phyloP scores from a whole-genome alignment of 2,797 vertebrate genomes.

The Toxotes lorentzi region DNA sequence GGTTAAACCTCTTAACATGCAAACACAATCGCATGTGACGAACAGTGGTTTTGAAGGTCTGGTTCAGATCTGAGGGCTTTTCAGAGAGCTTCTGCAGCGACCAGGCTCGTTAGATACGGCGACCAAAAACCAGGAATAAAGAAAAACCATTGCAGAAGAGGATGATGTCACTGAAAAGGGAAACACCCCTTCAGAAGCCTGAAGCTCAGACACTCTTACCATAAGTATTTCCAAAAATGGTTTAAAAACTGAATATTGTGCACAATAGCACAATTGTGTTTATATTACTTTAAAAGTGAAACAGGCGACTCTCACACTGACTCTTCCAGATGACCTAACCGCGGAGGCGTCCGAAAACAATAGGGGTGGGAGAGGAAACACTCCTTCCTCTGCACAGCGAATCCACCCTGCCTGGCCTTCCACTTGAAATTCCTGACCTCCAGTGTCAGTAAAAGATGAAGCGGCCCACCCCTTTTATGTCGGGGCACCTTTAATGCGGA shows the following conservation, averaged over 20 bases:
- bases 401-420: slow-evolving; percentile 56
- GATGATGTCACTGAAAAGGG: too few relatives aligned
- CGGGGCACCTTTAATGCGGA: slow-evolving; percentile 46
- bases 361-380: slow-evolving; percentile 70
- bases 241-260: not conserved
- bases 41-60: slow-evolving; percentile 31
- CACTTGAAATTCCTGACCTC: slow-evolving; percentile 67
- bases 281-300: not conserved
- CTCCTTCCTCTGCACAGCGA: slow-evolving; percentile 70
- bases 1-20: slow-evolving; percentile 36
- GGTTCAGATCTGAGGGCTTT: slow-evolving; percentile 14
- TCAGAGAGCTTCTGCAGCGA: not conserved
- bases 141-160: too few relatives aligned
- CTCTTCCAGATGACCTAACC: slow-evolving; percentile 72
- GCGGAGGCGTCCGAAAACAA: slow-evolving; percentile 69
- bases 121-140: too few relatives aligned
- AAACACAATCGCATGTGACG: slow-evolving; percentile 38
- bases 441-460: slow-evolving; percentile 52
- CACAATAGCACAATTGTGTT: not conserved
- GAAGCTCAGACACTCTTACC: not conserved
- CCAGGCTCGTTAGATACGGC: not conserved
- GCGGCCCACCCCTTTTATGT: slow-evolving; percentile 47
- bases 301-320: slow-evolving; percentile 10
- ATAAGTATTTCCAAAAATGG: not conserved
- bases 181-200: not conserved